Conservation (phyloP, 2,888 invertebrate genomes). For the Rhingia campestris region DNA sequence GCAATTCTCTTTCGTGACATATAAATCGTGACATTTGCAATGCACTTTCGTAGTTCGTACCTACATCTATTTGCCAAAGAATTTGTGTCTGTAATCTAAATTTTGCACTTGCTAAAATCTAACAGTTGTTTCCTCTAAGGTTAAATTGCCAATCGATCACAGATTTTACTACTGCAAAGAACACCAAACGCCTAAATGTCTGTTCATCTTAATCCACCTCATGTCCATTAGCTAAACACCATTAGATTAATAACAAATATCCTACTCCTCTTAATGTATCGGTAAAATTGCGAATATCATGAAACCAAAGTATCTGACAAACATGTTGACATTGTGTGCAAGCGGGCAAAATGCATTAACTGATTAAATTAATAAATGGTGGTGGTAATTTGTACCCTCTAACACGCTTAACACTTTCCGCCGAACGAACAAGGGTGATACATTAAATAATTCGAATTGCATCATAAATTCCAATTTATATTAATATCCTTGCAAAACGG, state of each 20-base stretch:
- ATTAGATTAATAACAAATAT: conserved; percentile 8
- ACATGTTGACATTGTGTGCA: conserved; percentile 26
- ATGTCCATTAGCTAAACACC: conserved; percentile 12
- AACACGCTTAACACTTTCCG: conserved; percentile 24
- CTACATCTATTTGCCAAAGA: too few relatives aligned
- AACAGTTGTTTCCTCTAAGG: too few relatives aligned
- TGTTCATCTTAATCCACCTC: neutral
- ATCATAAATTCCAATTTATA: conserved; percentile 65
- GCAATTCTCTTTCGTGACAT: too few relatives aligned
- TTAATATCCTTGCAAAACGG: conserved; percentile 47
- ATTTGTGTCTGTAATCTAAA: too few relatives aligned
- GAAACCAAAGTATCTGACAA: conserved; percentile 39
- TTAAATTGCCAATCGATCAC: too few relatives aligned
- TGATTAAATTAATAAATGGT: conserved; percentile 55
- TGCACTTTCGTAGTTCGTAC: too few relatives aligned
- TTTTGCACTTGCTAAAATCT: too few relatives aligned
- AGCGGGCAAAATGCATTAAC: conserved; percentile 54
- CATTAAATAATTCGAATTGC: conserved; percentile 61
- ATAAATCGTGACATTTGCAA: too few relatives aligned
- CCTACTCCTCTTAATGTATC: neutral
- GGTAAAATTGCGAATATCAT: neutral
- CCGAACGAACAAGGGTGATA: conserved; percentile 26
- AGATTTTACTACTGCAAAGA: too few relatives aligned
- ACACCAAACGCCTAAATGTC: too few relatives aligned
- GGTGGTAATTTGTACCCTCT: conserved; percentile 45